phyloP scores from a whole-genome alignment of 1,140 invertebrate species.

The Diorhabda carinulata region DNA sequence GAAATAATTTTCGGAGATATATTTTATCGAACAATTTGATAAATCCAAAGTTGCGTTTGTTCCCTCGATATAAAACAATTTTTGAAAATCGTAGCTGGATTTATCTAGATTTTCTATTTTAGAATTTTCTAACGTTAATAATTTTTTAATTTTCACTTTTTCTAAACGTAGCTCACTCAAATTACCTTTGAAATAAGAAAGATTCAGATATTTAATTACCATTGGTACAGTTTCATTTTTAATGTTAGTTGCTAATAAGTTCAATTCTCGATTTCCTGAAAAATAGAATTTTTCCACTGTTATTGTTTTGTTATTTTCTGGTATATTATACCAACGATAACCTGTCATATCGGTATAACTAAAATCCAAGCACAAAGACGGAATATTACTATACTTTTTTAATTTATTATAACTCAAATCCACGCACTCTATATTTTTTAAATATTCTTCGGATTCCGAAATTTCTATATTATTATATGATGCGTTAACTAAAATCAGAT shows the following conservation, averaged over 20 bases:
- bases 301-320: conserved; percentile 13
- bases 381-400: conserved; percentile 11
- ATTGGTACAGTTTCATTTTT: conserved; percentile 4
- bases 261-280: conserved; percentile 4
- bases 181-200: conserved; percentile 5
- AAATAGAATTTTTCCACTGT: conserved; percentile 8
- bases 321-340: conserved; percentile 13
- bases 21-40: conserved; percentile 9
- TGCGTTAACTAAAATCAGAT: conserved; percentile 8
- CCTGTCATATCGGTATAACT: conserved; percentile 10
- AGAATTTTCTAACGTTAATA: conserved; percentile 9
- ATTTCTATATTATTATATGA: conserved; percentile 12
- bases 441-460: conserved; percentile 9
- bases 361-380: conserved; percentile 12
- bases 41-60: conserved; percentile 12
- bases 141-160: conserved; percentile 5
- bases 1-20: conserved; percentile 8
- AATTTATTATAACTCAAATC: conserved; percentile 16
- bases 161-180: conserved; percentile 1
- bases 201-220: conserved; percentile 10
- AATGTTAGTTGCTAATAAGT: conserved; percentile 6
- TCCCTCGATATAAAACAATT: conserved; percentile 9
- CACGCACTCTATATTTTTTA: conserved; percentile 14
- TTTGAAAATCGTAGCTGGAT: conserved; percentile 7
- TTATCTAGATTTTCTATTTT: conserved; percentile 4